Percentiles rank a stretch among this genome's conserved stretches.
These are phyloP conservation scores for Metridium senile DNA, from an alignment of 92 coral and sea anemone genomes.

Conservation along the genomic window DNA sequence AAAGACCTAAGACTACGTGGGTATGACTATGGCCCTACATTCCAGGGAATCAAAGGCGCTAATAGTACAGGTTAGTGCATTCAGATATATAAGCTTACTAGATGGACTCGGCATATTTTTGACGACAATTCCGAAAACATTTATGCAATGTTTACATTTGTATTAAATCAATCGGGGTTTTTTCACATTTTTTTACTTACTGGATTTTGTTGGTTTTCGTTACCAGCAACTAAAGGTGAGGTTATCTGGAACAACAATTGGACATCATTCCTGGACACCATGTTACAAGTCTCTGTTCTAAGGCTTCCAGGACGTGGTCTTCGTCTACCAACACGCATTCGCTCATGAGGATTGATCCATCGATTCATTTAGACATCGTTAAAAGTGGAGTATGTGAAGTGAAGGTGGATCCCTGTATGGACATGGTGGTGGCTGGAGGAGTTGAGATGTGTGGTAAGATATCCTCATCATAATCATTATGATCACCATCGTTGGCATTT, in stretches of 20 bases:
- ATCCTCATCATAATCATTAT: no score
- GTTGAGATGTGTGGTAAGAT: constrained; percentile 74
- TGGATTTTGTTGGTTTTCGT: not conserved
- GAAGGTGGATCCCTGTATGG: constrained; percentile 75
- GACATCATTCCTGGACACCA: constrained; percentile 87
- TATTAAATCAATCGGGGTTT: not conserved
- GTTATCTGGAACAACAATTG: constrained; percentile 77
- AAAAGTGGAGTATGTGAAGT: constrained; percentile 63
- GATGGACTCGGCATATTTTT: not conserved
- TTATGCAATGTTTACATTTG: no score
- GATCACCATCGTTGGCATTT: no score
- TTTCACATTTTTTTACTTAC: not conserved
- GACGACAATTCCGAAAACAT: no score
- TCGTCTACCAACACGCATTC: constrained; percentile 80
- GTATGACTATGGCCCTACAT: constrained; percentile 81
- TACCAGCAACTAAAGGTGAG: constrained; percentile 78
- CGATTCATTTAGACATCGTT: constrained; percentile 65
- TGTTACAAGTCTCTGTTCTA: constrained; percentile 77
- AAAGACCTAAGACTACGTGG: constrained; percentile 82
- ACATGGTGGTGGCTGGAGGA: constrained; percentile 85
- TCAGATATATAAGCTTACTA: not conserved
- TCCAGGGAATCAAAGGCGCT: constrained; percentile 82
- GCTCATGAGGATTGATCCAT: constrained; percentile 83
- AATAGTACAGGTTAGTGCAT: constrained; percentile 62
- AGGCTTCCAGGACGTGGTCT: constrained; percentile 85